phyloP scores from a whole-genome alignment of 2,888 invertebrate species.

The Diachrysia chrysitis region DNA sequence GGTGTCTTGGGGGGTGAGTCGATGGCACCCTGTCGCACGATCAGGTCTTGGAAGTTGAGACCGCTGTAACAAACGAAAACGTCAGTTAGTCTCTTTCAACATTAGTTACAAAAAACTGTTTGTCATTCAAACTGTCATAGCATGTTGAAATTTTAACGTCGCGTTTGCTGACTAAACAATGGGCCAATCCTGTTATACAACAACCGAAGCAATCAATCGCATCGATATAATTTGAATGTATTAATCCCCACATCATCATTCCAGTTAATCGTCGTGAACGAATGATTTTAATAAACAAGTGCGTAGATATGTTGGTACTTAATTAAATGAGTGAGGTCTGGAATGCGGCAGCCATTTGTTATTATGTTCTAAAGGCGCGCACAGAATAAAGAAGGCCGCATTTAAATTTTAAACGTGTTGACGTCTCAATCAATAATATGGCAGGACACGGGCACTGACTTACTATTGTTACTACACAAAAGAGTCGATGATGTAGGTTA shows the following conservation, averaged over 20 bases:
- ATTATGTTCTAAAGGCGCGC: conserved; percentile 76
- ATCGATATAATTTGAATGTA: conserved; percentile 33
- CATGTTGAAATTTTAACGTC: not conserved
- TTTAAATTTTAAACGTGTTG: conserved; percentile 81
- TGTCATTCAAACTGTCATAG: not conserved
- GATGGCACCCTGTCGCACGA: conserved; percentile 95
- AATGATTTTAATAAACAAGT: conserved; percentile 54
- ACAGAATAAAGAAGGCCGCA: conserved; percentile 77
- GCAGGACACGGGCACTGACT: conserved; percentile 59
- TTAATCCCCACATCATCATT: conserved; percentile 54
- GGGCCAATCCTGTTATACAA: conserved; percentile 28
- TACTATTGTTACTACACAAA: conserved; percentile 62
- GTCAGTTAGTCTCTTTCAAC: conserved; percentile 8
- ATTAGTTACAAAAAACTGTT: not conserved
- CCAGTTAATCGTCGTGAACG: conserved; percentile 44
- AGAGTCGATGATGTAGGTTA: conserved; percentile 60
- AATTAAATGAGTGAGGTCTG: conserved; percentile 66
- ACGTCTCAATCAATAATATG: conserved; percentile 77
- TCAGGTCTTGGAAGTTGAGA: conserved; percentile 96
- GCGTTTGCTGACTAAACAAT: conserved; percentile 7
- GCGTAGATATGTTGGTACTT: conserved; percentile 47
- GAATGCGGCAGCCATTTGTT: conserved; percentile 86
- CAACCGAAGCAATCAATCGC: conserved; percentile 16
- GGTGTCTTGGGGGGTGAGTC: conserved; percentile 97
- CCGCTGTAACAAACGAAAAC: conserved; percentile 91